A percentile compares a stretch with the other conserved stretches of the same genome.
Evolutionary conservation across 2,888 invertebrate species (phyloP).

Genomic region (Apocheima hispidaria): DNA sequence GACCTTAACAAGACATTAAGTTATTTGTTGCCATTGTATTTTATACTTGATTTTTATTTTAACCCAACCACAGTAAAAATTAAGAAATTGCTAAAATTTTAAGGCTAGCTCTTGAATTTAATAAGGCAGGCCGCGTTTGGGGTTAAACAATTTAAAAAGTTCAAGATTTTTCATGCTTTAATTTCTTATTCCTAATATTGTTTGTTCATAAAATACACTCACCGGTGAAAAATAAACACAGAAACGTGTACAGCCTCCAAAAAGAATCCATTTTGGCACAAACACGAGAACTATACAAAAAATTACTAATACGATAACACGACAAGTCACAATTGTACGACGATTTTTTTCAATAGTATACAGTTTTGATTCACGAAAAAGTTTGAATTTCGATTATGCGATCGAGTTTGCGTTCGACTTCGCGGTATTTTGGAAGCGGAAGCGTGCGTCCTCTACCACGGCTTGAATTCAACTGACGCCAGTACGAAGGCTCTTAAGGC

Average conservation of each 20-base stretch:
- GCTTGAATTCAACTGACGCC: slow-evolving; percentile 37
- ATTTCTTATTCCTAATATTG: too few relatives aligned
- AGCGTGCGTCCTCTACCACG: slow-evolving; percentile 31
- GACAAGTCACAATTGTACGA: slow-evolving; percentile 35
- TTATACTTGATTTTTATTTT: neutral
- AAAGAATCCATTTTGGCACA: slow-evolving; percentile 44
- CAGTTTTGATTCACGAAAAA: neutral
- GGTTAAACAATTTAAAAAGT: too few relatives aligned
- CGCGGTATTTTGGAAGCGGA: slow-evolving; percentile 21
- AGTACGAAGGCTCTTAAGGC: neutral
- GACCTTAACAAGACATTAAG: too few relatives aligned
- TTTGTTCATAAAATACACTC: slow-evolving; percentile 23
- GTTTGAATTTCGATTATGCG: slow-evolving; percentile 25
- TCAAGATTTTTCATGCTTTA: too few relatives aligned
- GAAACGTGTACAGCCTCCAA: slow-evolving; percentile 28
- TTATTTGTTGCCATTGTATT: too few relatives aligned
- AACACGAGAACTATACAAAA: slow-evolving; percentile 19
- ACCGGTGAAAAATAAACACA: slow-evolving; percentile 41
- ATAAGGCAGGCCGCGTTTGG: too few relatives aligned
- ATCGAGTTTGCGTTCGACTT: slow-evolving; percentile 30
- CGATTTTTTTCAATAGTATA: slow-evolving; percentile 34
- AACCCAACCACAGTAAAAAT: neutral
- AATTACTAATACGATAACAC: neutral
- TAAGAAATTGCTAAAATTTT: neutral
- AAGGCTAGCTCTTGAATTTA: too few relatives aligned